Evolutionary conservation across 2,113 vertebrate species (phyloP).

Genomic region (Brachypodius melanocephalos): DNA sequence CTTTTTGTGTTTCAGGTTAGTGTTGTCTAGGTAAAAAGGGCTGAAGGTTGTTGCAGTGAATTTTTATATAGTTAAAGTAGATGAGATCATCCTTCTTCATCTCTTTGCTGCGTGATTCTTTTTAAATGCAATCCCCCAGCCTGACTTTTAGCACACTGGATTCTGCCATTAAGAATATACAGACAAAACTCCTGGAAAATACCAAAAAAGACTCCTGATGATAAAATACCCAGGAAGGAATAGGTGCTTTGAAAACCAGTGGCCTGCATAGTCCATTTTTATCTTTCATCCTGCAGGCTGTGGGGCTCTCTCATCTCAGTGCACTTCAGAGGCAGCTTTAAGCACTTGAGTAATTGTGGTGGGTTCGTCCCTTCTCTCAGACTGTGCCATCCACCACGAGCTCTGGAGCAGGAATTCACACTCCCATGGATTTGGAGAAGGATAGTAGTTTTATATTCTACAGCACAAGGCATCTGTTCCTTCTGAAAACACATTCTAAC

Average conservation of each 20-base stretch:
- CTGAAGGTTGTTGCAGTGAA: not conserved
- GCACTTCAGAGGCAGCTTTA: not conserved
- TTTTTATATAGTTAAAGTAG: constrained; percentile 8
- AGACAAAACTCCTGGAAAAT: not conserved
- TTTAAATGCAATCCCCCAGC: not conserved
- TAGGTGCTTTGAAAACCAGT: not conserved
- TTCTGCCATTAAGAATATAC: not conserved
- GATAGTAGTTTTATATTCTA: not conserved
- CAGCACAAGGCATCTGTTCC: not conserved
- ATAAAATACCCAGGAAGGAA: not conserved
- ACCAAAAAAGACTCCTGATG: not conserved
- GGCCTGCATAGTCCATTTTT: not conserved
- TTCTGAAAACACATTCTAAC: not conserved
- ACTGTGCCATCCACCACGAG: accelerated
- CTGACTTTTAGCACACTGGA: accelerated
- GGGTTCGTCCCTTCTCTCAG: not conserved
- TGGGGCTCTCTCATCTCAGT: not conserved
- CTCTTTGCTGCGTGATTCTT: constrained; percentile 11
- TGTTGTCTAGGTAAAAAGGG: not conserved
- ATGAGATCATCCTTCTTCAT: constrained; percentile 46
- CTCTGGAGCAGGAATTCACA: accelerated
- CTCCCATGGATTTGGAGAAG: not conserved
- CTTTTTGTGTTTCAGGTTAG: not conserved
- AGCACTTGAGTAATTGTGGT: not conserved
- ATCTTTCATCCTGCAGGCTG: not conserved